Conservation (phyloP, 2,888 invertebrate species). For the Dinocampus coccinellae region DNA sequence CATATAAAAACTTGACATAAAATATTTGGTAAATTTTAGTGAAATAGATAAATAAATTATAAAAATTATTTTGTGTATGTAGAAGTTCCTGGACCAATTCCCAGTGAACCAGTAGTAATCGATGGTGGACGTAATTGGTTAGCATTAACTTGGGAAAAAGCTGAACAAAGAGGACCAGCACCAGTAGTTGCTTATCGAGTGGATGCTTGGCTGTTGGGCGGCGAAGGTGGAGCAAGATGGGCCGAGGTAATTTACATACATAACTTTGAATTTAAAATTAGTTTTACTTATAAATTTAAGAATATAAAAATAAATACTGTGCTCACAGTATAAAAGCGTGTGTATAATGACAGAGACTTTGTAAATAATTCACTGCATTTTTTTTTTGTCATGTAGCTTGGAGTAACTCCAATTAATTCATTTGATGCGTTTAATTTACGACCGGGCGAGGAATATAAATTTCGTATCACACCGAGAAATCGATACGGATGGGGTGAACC, state of each 20-base stretch:
- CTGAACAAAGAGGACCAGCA: slow-evolving; percentile 77
- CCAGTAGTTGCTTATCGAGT: slow-evolving; percentile 87
- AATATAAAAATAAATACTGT: slow-evolving; percentile 4
- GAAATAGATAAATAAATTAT: not conserved
- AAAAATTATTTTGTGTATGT: slow-evolving; percentile 42
- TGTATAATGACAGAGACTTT: not conserved
- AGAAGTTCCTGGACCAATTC: slow-evolving; percentile 88
- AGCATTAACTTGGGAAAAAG: slow-evolving; percentile 86
- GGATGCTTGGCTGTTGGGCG: slow-evolving; percentile 84
- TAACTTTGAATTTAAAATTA: not conserved
- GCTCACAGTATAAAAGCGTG: not conserved
- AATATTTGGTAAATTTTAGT: no score
- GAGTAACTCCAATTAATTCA: slow-evolving; percentile 82
- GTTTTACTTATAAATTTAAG: not conserved
- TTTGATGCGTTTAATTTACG: slow-evolving; percentile 88
- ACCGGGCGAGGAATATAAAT: slow-evolving; percentile 85
- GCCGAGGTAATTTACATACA: slow-evolving; percentile 70
- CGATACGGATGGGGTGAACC: slow-evolving; percentile 92
- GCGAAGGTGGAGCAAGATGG: slow-evolving; percentile 89
- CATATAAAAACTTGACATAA: not conserved
- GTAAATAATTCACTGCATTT: slow-evolving; percentile 7
- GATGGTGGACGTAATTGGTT: slow-evolving; percentile 90
- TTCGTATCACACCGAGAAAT: slow-evolving; percentile 89
- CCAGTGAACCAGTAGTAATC: slow-evolving; percentile 80
- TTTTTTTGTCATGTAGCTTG: slow-evolving; percentile 71